Base-by-base conservation (phyloP, 2,113 vertebrate genomes). In the Dunckerocampus dactyliophorus region DNA sequence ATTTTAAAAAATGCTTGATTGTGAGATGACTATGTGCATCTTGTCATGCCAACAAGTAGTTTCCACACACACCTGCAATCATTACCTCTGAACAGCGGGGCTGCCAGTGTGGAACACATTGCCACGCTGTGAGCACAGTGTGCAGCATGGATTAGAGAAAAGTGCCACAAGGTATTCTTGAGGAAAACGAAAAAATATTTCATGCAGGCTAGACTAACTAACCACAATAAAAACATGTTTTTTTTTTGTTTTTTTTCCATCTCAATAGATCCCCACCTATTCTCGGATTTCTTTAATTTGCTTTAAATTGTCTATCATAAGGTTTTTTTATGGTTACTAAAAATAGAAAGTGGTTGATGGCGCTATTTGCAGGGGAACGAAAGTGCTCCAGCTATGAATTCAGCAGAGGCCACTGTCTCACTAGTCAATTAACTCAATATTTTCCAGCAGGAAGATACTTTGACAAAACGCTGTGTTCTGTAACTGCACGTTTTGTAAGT, bases 1-100 rank as follows among this genome's bases (percentile, higher is more conserved):
- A 73, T 47, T n/a, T 54, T 50, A 3, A 54, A 54, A 54, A 52
- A 54, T 12, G 9, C 10, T 55, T 70, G 45, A 65, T 69, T 81
- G 64, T 75, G 78, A 81, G 50, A 66, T 39, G 64, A 47, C 53
- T 74, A 58, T 69, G 73, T 62, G 54, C 73, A 55, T 69, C 69
- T 75, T 77, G 74, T 78, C 75, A 47, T 63, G 58, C 75, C 76
- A 84, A 86, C 84, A 84, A 86, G 85, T 86, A 81, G 72, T 65
- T 85, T 78, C 69, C 74, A 59, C 54, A 65, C 79, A 79, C 83
- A 83, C 78, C 80, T 83, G 81, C 81, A 81, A 81, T 83, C 80
- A 84, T 85, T 80, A 81, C 74, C 43, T 43, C 47, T 59, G 48
- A 80, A 63, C 82, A 87, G 80, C 74, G 19, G 84, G 81, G 57